A percentile compares a stretch with the other conserved stretches of the same genome.
phyloP scores from a whole-genome alignment of 2,113 vertebrate species.

The Microtus ochrogaster region DNA sequence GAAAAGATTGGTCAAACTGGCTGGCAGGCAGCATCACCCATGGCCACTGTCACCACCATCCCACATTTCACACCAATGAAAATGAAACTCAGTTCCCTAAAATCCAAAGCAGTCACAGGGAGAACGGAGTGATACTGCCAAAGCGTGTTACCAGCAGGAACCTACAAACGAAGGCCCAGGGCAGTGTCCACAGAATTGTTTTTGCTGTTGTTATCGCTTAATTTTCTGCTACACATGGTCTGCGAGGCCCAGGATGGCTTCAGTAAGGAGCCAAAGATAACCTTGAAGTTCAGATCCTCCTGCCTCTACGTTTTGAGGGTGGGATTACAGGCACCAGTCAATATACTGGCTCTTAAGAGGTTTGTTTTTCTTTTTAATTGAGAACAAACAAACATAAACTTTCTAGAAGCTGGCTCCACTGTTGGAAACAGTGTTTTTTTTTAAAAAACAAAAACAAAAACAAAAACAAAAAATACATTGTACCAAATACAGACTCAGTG shows the following conservation, averaged over 20 bases:
- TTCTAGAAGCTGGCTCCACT: slow-evolving; percentile 21
- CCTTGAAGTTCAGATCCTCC: background rate
- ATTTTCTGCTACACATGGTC: background rate
- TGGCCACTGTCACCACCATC: no score
- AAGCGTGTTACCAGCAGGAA: slow-evolving; percentile 36
- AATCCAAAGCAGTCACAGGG: slow-evolving; percentile 44
- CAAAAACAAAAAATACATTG: slow-evolving; percentile 33
- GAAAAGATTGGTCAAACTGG: background rate
- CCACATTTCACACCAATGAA: background rate
- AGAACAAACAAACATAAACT: slow-evolving; percentile 50
- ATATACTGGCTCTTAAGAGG: no score
- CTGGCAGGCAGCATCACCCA: background rate
- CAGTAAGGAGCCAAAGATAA: background rate
- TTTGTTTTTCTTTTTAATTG: slow-evolving; percentile 15
- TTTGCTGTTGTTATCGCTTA: background rate
- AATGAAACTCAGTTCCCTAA: slow-evolving; percentile 42
- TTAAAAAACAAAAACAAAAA: slow-evolving; percentile 66
- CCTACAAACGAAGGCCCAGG: background rate
- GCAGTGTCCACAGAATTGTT: background rate
- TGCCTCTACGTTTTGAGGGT: background rate
- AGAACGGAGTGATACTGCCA: slow-evolving; percentile 19
- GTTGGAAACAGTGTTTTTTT: slow-evolving; percentile 36
- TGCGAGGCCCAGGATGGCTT: background rate
- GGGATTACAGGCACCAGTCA: background rate
- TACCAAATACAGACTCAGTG: slow-evolving; percentile 43